These are phyloP conservation scores for Drosophila sp. DNA, from an alignment of 1,140 invertebrate genomes.

Conservation along the genomic window DNA sequence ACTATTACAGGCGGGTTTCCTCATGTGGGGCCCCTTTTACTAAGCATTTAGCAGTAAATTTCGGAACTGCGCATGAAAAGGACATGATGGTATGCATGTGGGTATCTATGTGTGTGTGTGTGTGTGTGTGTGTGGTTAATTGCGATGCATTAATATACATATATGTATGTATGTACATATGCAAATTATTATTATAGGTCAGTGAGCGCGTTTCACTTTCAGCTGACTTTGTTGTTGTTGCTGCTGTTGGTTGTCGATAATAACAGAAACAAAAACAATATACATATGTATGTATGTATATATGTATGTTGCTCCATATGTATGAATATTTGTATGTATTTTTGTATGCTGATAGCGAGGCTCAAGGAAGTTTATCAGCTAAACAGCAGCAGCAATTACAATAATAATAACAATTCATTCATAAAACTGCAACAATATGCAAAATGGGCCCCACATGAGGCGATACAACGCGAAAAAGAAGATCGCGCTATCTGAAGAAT, in stretches of 20 bases:
- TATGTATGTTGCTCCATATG: too few species aligned
- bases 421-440: constrained; percentile 60
- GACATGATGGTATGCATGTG: not conserved
- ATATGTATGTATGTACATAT: too few species aligned
- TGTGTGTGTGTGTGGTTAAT: constrained; percentile 5
- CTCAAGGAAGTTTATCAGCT: constrained; percentile 77
- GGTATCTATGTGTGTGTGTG: not conserved
- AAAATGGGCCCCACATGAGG: constrained; percentile 36
- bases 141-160: constrained; percentile 60
- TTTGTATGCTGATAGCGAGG: constrained; percentile 46
- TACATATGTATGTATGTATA: not conserved
- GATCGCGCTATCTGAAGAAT: constrained; percentile 27
- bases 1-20: too few species aligned
- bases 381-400: constrained; percentile 36
- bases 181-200: constrained; percentile 79
- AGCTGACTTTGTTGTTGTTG: constrained; percentile 38
- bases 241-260: constrained; percentile 57
- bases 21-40: too few species aligned
- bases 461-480: constrained; percentile 9
- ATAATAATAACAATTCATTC: constrained; percentile 59
- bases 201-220: constrained; percentile 78
- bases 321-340: constrained; percentile 2
- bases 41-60: not conserved
- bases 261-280: constrained; percentile 37
- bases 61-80: not conserved